Evolutionary conservation across 1,140 invertebrate species (phyloP).

Genomic region (Trichonephila inaurata): DNA sequence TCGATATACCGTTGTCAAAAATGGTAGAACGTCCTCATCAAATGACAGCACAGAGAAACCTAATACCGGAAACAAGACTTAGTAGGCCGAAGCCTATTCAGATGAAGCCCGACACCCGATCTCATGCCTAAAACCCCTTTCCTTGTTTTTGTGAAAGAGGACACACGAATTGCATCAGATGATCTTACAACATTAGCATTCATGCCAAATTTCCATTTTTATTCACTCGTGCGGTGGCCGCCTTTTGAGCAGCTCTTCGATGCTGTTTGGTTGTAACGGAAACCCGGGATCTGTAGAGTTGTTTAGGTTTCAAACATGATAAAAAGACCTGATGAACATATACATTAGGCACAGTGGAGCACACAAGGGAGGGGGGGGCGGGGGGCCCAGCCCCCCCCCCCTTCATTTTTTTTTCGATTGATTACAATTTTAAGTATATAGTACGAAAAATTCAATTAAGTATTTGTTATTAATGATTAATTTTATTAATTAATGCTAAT

Average conservation of each 20-base stretch:
- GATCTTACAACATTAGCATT: constrained; percentile 66
- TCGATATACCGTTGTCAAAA: background rate
- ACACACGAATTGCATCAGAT: constrained; percentile 60
- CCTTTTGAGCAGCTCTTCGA: background rate
- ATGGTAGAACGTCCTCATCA: background rate
- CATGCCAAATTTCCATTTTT: constrained; percentile 48
- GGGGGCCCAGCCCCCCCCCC: no score
- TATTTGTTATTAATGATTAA: no score
- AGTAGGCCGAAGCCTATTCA: constrained; percentile 8
- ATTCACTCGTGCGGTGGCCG: constrained; percentile 1
- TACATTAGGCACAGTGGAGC: no score
- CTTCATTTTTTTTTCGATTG: no score
- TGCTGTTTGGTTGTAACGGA: background rate
- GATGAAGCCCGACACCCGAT: constrained; percentile 6
- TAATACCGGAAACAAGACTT: constrained; percentile 66
- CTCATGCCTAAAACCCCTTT: constrained; percentile 49
- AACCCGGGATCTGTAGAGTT: background rate
- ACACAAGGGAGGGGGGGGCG: no score
- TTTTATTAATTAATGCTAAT: no score
- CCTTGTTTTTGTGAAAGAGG: constrained; percentile 63
- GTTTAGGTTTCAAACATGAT: background rate
- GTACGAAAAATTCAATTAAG: no score
- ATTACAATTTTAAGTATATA: no score
- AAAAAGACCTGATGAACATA: background rate
- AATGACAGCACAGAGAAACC: background rate